These are phyloP conservation scores for Torymus tubicola DNA, from an alignment of 2,888 invertebrate species.

Conservation along the genomic window DNA sequence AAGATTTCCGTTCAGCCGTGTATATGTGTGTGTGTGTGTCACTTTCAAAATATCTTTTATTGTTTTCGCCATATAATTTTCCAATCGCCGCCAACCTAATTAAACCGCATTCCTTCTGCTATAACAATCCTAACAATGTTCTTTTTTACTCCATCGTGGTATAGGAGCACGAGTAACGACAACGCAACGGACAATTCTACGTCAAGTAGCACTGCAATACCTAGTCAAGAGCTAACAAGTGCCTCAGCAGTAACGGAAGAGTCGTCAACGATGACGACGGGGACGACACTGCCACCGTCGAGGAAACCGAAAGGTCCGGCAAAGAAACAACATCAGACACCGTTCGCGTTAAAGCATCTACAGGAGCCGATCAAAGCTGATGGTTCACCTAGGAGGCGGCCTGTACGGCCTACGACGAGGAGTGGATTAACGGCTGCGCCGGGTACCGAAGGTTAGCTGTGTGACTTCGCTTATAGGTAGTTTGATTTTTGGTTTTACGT, in stretches of 20 bases:
- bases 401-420: not conserved
- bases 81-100: too few relatives aligned
- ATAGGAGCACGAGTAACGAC: not conserved
- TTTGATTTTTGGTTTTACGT: too few relatives aligned
- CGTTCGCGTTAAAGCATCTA: slow-evolving; percentile 56
- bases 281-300: not conserved
- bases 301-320: not conserved
- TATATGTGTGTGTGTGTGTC: too few relatives aligned
- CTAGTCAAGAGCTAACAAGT: not conserved
- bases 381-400: slow-evolving; percentile 15
- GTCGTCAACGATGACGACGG: slow-evolving; percentile 19
- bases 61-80: too few relatives aligned
- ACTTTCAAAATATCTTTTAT: too few relatives aligned
- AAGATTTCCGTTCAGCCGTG: too few relatives aligned
- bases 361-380: slow-evolving; percentile 53
- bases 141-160: not conserved
- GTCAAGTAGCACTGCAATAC: not conserved
- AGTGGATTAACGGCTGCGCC: not conserved
- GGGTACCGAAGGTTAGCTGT: slow-evolving; percentile 16
- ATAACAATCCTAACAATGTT: not conserved
- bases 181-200: not conserved
- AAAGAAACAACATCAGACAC: slow-evolving; percentile 56
- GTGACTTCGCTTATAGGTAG: not conserved
- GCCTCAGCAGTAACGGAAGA: not conserved
- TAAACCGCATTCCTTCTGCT: too few relatives aligned